Evolutionary conservation across 2,888 invertebrate species (phyloP).

Genomic region (Maniola hyperantus): DNA sequence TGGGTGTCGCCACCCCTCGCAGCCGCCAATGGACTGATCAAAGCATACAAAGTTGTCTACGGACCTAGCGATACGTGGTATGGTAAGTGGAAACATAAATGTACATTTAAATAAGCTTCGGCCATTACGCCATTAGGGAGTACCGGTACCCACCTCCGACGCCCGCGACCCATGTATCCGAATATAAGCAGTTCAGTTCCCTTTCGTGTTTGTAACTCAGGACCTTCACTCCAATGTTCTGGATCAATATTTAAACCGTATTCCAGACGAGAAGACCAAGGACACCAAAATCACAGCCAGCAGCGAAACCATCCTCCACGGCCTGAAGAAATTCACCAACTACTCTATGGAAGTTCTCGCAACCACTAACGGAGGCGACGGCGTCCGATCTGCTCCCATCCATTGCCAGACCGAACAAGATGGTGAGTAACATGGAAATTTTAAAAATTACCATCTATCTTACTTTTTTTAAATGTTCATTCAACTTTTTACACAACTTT

Average conservation of each 20-base stretch:
- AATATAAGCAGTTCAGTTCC: no score
- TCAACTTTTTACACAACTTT: no score
- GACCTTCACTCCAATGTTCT: no score
- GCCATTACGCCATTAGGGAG: no score
- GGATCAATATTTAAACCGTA: neutral
- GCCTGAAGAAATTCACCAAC: conserved; percentile 96
- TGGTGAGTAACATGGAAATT: conserved; percentile 80
- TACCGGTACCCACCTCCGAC: no score
- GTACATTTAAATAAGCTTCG: neutral
- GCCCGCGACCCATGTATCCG: no score
- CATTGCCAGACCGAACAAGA: conserved; percentile 98
- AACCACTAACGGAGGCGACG: conserved; percentile 97
- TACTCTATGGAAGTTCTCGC: conserved; percentile 98
- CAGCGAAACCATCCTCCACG: conserved; percentile 96
- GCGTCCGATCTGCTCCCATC: conserved; percentile 92
- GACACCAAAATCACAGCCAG: conserved; percentile 96
- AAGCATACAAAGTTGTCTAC: conserved; percentile 97
- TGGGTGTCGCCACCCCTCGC: conserved; percentile 97
- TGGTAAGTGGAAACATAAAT: conserved; percentile 83
- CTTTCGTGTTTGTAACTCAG: no score
- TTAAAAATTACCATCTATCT: neutral
- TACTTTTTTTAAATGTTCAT: no score
- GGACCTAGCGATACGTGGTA: conserved; percentile 96
- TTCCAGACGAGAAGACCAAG: conserved; percentile 91
- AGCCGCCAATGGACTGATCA: conserved; percentile 96